Evolutionary conservation across 2,113 vertebrate species (phyloP), one percentile per base, ranked within the genome.

Genomic region (Picathartes gymnocephalus): DNA sequence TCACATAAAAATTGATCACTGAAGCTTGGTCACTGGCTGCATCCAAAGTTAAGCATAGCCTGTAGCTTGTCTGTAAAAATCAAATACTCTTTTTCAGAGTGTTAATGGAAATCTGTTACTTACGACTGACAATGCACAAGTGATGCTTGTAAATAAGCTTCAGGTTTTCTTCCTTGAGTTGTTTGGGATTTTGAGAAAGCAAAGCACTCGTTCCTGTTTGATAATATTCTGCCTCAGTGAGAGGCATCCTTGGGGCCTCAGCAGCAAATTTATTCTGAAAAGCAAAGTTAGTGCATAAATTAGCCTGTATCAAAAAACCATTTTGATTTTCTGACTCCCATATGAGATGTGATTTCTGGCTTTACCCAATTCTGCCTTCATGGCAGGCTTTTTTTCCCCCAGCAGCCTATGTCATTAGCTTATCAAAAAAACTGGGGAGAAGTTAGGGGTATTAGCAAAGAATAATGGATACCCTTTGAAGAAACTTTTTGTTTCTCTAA

Each of bases 131-230:
- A 54, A 66, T 95, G 81, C 54, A 94, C 87, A 96, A 96, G 61
- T 82, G 73, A 87, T 96, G 81, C 83, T 95, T 92, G 84, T 93
- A 96, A 97, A 95, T 95, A 96, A 95, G 81, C 68, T 91, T 86
- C 33, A 31, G 84, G 71, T 90, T 93, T 91, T 95, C 79, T 93
- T 93, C 68, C 93, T 84, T 24, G 30, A 79, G 73, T 96, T 92
- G 65, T 81, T 81, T 74, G 72, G 77, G 90, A 76, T 92, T 95
- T 94, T 72, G 61, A 91, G 90, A 86, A 91, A 93, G 69, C 69
- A 81, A 93, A 91, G 82, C 70, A 68, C 18, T 93, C 7, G 0
- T 87, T 94, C 53, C 69, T 79, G 40, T 88, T 89, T 96, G 70
- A 95, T 92, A 96, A 92, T 95, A 83, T 89, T 83, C 57, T 95